Conservation (phyloP, 1,140 invertebrate genomes). For the Nephila pilipes region DNA sequence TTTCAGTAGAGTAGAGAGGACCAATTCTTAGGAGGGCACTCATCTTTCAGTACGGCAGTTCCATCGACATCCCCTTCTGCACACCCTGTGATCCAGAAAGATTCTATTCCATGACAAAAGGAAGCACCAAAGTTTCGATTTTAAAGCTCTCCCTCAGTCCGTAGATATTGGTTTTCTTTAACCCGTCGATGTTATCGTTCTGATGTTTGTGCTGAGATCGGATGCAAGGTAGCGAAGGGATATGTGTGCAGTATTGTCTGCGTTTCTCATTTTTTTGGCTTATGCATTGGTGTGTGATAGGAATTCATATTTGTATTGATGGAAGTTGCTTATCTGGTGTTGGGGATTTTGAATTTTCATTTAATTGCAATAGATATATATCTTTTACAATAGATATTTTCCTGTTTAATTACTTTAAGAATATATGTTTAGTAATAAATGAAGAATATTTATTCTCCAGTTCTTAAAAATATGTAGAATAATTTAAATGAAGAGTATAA, state of each 20-base stretch:
- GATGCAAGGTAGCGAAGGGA: neutral
- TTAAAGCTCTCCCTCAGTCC: neutral
- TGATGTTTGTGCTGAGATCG: neutral
- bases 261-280: neutral
- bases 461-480: no score
- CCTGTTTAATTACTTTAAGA: no score
- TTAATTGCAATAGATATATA: no score
- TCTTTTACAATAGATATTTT: no score
- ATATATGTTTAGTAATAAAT: no score
- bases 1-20: neutral
- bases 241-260: constrained; percentile 7
- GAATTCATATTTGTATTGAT: neutral
- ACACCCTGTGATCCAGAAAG: neutral
- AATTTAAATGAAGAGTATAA: no score
- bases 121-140: constrained; percentile 23
- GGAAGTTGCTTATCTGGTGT: neutral
- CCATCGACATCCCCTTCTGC: neutral
- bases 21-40: neutral
- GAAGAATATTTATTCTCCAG: no score
- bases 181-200: constrained; percentile 29
- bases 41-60: constrained; percentile 47
- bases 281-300: neutral
- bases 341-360: neutral
- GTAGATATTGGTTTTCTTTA: constrained; percentile 44
- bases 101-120: constrained; percentile 50